Base-by-base conservation (phyloP, 2,797 vertebrate species). In the Australoheros facetus region DNA sequence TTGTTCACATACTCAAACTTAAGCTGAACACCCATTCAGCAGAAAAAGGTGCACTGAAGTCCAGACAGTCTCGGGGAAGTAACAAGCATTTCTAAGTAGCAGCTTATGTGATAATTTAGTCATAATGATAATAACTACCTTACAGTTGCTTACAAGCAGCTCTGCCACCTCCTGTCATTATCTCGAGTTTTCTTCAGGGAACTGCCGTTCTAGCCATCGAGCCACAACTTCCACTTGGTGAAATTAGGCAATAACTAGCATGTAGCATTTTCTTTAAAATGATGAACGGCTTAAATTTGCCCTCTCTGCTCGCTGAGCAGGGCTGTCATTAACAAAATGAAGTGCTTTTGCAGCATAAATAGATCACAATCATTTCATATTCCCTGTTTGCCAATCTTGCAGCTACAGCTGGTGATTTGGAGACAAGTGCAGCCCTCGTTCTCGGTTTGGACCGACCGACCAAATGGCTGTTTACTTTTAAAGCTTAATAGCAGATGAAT, bases 341-440 rank as follows among this genome's bases (percentile, higher is more conserved):
- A 75, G 55, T 32, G 64, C 45, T 69, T 69, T 21, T 69, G 45
- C 64, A 69, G 62, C 5, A 10, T n/a, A 48, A 69, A 11, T 80
- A 58, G 74, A 84, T 89, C 26, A 37, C 77, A 28, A 56, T 84
- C 75, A 64, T 64, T 28, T 70, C 69, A 71, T 26, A 26, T 58
- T 54, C 66, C 23, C 32, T 59, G 82, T 30, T 82, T 86, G 54
- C 73, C 83, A 53, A 54, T 75, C 57, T 73, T 71, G 23, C 78
- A 81, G 70, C 75, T 72, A 55, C 60, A 71, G 81, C 34, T 11
- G 9, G 56, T 30, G 48, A 77, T 77, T 75, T 64, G 32, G 64
- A 75, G 55, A 85, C 60, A 56, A 75, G 58, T 28, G 30, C 23
- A 70, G 76, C 72, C 83, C 80, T 84, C 81, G 56, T 75, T 83